Evolutionary conservation across 1,140 invertebrate genomes (phyloP), one percentile per base, ranked within the genome.

Genomic region (Zaprionus taronus): DNA sequence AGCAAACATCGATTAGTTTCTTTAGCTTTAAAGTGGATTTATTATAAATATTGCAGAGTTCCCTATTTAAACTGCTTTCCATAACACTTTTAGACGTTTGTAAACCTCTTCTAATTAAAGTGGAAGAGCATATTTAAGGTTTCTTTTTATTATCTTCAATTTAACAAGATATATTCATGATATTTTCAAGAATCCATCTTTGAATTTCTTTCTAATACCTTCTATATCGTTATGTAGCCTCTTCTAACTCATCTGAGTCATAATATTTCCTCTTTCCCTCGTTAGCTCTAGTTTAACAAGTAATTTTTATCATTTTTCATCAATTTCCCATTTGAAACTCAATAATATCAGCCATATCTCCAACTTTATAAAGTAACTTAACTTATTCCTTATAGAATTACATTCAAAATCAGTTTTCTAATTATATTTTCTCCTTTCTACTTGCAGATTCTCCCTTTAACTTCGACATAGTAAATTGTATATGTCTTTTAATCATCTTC

Each of bases 391-490:
- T 60, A 15, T 15, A 24, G 1, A 38, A 58, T 20, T 17, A 5
- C 1, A 67, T 77, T 51, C 1, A 9, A 2, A 20, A 36, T 6
- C 24, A n/a, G 17, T 36, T 17, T 22, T 31, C 36, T 68, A 44
- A 67, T 47, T 47, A 1, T 0, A 14, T 9, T 34, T 26, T 20
- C 6, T 56, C 26, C 28, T 72, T n/a, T 60, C 17, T 64, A n/a
- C 17, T 89, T 90, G 11, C 85, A 89, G 84, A 90, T 85, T 90
- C 79, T 80, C 79, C 64, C 81, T 77, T 81, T 89, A 79, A 80
- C 77, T 85, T 79, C 47, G 76, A 73, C 64, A 71, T 71, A 51
- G 47, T 51, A 51, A 89, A 61, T 84, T 65, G 85, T 90, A 65
- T 62, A 72, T 75, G 81, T 83, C 69, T 78, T 67, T 63, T 60